phyloP scores from a whole-genome alignment of 2,113 vertebrate genomes.

The Pseudopipra pipra region DNA sequence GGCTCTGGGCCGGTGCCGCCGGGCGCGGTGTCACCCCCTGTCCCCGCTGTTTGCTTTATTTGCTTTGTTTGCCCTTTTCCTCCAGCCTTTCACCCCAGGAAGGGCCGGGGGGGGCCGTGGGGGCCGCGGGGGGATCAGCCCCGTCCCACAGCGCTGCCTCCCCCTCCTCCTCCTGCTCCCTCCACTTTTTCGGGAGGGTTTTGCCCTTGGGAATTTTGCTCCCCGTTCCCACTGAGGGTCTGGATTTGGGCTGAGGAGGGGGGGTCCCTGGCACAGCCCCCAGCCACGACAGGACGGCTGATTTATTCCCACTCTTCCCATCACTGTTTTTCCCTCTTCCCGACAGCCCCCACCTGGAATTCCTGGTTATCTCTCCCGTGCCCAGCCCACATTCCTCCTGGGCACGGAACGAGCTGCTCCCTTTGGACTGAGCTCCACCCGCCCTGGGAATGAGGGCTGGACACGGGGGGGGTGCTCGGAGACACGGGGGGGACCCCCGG shows the following conservation, averaged over 20 bases:
- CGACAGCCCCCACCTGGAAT: neutral
- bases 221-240: fast-evolving
- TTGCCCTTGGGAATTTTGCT: fast-evolving
- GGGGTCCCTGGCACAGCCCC: neutral
- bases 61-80: neutral
- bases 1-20: neutral
- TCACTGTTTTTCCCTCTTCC: neutral
- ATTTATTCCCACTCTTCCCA: neutral
- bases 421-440: fast-evolving
- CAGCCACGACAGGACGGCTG: neutral
- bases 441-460: neutral
- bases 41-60: neutral
- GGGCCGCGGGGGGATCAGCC: neutral
- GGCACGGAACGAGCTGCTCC: neutral
- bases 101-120: neutral
- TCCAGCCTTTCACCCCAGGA: neutral
- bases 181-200: fast-evolving
- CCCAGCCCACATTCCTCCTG: neutral
- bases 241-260: neutral
- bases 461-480: neutral
- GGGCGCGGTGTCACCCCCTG: neutral
- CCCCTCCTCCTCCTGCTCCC: neutral
- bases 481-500: neutral
- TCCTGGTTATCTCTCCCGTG: neutral
- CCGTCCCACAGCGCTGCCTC: neutral